Evolutionary conservation across 2,888 invertebrate species (phyloP).

Genomic region (Galeruca laticollis): DNA sequence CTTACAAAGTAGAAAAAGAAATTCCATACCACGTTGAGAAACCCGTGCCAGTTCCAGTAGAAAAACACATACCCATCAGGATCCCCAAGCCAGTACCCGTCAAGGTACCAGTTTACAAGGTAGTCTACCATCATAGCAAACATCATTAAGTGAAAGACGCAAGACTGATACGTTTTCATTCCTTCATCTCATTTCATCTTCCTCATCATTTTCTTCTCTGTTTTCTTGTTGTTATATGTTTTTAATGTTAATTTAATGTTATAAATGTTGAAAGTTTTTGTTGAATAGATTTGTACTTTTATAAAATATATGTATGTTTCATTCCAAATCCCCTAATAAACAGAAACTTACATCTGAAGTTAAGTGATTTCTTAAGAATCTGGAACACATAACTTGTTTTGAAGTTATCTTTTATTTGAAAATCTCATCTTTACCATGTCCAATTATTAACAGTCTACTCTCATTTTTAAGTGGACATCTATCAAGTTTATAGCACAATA

Average conservation of each 20-base stretch:
- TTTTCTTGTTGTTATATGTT: constrained; percentile 36
- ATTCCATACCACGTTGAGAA: constrained; percentile 77
- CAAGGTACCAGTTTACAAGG: constrained; percentile 79
- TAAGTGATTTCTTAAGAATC: too few species aligned
- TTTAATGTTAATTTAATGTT: constrained; percentile 39
- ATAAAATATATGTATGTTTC: constrained; percentile 34
- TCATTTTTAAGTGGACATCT: too few species aligned
- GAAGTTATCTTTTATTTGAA: too few species aligned
- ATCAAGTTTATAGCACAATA: too few species aligned
- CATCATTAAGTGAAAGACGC: constrained; percentile 57
- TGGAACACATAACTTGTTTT: too few species aligned
- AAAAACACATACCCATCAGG: constrained; percentile 77
- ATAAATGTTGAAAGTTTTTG: constrained; percentile 40
- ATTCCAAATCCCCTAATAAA: background rate
- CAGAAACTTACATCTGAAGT: too few species aligned
- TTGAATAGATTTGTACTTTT: constrained; percentile 38
- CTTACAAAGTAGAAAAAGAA: constrained; percentile 76
- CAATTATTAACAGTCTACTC: too few species aligned
- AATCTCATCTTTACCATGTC: too few species aligned
- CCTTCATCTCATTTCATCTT: constrained; percentile 34
- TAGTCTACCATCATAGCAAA: constrained; percentile 78
- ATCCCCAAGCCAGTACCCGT: constrained; percentile 78
- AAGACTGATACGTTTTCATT: constrained; percentile 55
- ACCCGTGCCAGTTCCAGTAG: constrained; percentile 77
- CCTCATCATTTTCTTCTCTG: constrained; percentile 42